A percentile compares a stretch with the other conserved stretches of the same genome.
Conservation (phyloP, 2,888 invertebrate genomes). For the Hydroisotoma schaefferi region DNA sequence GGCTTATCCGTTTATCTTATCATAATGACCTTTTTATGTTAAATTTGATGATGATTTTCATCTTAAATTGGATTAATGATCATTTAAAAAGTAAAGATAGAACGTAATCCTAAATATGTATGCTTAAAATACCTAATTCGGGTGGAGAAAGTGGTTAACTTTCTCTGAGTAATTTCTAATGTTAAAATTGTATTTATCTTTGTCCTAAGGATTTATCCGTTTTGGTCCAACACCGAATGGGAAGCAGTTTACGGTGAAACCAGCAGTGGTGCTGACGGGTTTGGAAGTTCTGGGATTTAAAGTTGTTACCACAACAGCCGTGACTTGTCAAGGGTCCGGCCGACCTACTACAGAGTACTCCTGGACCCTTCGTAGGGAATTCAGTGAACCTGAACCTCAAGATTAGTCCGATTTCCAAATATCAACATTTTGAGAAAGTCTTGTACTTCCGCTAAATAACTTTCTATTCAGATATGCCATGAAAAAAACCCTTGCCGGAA, state of each 20-base stretch:
- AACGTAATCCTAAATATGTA: too few relatives aligned
- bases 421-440: too few relatives aligned
- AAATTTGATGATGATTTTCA: too few relatives aligned
- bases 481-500: too few relatives aligned
- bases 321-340: not conserved
- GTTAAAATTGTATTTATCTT: not conserved
- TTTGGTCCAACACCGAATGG: slow-evolving; percentile 37
- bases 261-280: slow-evolving; percentile 72
- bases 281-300: slow-evolving; percentile 83
- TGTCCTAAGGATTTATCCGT: slow-evolving; percentile 38
- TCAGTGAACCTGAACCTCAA: slow-evolving; percentile 72
- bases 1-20: too few relatives aligned
- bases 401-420: slow-evolving; percentile 31
- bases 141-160: not conserved
- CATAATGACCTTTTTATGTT: too few relatives aligned
- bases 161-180: slow-evolving; percentile 5
- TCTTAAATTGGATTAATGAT: too few relatives aligned
- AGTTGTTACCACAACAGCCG: slow-evolving; percentile 73
- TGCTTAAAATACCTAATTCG: too few relatives aligned
- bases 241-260: slow-evolving; percentile 39
- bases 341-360: slow-evolving; percentile 82
- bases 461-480: too few relatives aligned
- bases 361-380: slow-evolving; percentile 91
- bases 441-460: too few relatives aligned
- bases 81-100: too few relatives aligned